Conservation (phyloP, 2,888 invertebrate genomes). For the Sturmia bella region DNA sequence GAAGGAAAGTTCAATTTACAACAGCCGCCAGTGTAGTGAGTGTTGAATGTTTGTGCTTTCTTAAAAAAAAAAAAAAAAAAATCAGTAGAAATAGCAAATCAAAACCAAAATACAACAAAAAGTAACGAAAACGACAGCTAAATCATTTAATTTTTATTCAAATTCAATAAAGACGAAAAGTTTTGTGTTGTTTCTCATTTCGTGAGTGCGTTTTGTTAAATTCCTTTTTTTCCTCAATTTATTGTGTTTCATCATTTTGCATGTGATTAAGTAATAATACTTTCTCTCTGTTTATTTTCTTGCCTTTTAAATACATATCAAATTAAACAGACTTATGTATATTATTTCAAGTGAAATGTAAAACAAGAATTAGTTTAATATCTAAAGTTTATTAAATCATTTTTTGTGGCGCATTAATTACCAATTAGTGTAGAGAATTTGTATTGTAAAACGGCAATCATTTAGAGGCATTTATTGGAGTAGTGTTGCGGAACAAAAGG, state of each 20-base stretch:
- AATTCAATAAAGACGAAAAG: slow-evolving; percentile 1
- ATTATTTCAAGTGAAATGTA: not conserved
- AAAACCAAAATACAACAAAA: slow-evolving; percentile 7
- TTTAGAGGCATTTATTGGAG: too few relatives aligned
- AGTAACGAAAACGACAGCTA: slow-evolving; percentile 6
- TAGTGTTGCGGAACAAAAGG: too few relatives aligned
- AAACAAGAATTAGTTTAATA: not conserved
- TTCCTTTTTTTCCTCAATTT: not conserved
- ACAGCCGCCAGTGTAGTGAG: slow-evolving; percentile 78
- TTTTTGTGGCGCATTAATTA: too few relatives aligned
- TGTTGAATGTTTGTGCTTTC: slow-evolving; percentile 74
- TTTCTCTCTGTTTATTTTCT: slow-evolving; percentile 20
- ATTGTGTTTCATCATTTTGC: slow-evolving; percentile 51
- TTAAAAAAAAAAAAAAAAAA: slow-evolving; percentile 32
- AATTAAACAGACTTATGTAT: not conserved
- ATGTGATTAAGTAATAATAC: slow-evolving; percentile 64
- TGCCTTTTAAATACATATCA: slow-evolving; percentile 7
- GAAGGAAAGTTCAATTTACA: slow-evolving; percentile 76
- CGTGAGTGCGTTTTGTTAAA: slow-evolving; percentile 30
- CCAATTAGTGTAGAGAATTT: too few relatives aligned
- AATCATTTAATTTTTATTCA: not conserved
- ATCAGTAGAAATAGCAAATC: slow-evolving; percentile 3
- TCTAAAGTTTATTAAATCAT: not conserved
- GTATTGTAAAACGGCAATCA: too few relatives aligned
- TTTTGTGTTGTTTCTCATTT: slow-evolving; percentile 33